A percentile compares a stretch with the other conserved stretches of the same genome.
Evolutionary conservation across 2,113 vertebrate species (phyloP).

Genomic region (Gavialis gangeticus): DNA sequence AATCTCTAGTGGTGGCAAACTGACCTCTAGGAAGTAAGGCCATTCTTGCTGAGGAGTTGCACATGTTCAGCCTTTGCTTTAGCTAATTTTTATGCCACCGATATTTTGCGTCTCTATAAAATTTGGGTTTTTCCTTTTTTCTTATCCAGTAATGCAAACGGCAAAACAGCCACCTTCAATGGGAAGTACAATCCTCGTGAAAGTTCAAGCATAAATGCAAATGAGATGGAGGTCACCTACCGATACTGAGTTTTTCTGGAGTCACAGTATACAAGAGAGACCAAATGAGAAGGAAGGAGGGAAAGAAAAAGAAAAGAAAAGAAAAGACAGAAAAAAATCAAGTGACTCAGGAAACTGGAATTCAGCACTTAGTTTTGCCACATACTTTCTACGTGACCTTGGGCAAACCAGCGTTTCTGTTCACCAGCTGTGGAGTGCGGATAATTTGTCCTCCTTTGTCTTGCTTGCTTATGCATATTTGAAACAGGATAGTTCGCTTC

Average conservation of each 20-base stretch:
- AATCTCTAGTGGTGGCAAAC: background rate
- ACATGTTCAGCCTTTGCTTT: background rate
- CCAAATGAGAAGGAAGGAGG: background rate
- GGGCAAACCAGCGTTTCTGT: too few relatives aligned
- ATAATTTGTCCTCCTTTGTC: too few relatives aligned
- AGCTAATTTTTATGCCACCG: background rate
- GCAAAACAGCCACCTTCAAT: background rate
- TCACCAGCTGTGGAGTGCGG: too few relatives aligned
- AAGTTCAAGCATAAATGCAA: background rate
- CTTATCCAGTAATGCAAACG: accelerated
- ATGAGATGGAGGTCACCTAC: background rate
- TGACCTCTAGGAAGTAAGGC: background rate
- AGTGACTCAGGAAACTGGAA: background rate
- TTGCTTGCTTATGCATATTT: too few relatives aligned
- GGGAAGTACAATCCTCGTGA: background rate
- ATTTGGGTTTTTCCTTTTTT: background rate
- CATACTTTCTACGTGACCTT: too few relatives aligned
- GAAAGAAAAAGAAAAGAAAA: too few relatives aligned
- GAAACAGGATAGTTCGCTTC: too few relatives aligned
- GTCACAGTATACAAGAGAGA: background rate
- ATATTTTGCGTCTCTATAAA: background rate
- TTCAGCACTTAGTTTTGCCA: background rate
- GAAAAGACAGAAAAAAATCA: too few relatives aligned
- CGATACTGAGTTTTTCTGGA: accelerated
- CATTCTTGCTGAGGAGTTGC: background rate